A percentile compares a stretch with the other conserved stretches of the same genome.
Evolutionary conservation across 2,797 vertebrate species (phyloP).

Genomic region (Betta splendens): DNA sequence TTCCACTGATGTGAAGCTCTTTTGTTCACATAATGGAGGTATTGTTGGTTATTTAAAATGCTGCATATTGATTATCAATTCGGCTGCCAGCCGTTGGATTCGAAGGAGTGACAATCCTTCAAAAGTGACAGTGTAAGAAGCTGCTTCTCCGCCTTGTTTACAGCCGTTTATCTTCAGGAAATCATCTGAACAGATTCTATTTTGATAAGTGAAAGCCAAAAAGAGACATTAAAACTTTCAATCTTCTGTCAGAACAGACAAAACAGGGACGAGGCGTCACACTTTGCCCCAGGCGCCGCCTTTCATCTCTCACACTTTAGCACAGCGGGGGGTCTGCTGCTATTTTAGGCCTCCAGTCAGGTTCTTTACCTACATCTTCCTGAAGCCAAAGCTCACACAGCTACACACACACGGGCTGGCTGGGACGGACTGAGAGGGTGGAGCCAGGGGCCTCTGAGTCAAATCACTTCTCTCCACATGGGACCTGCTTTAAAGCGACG

Average conservation of each 20-base stretch:
- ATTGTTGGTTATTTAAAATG: conserved; percentile 12
- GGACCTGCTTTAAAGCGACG: not conserved
- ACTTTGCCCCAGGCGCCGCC: conserved; percentile 57
- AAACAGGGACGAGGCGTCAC: conserved; percentile 47
- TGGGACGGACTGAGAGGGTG: too few relatives aligned
- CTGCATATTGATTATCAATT: conserved; percentile 64
- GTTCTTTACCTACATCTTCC: conserved; percentile 34
- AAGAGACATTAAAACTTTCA: conserved; percentile 49
- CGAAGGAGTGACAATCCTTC: conserved; percentile 37
- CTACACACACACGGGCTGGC: too few relatives aligned
- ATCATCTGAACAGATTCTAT: conserved; percentile 50
- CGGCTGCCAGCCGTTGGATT: conserved; percentile 47
- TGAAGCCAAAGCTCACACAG: too few relatives aligned
- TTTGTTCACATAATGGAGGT: not conserved
- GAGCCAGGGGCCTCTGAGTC: too few relatives aligned
- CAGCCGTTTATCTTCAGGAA: conserved; percentile 39
- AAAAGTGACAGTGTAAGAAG: conserved; percentile 29
- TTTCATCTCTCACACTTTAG: conserved; percentile 63
- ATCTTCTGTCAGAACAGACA: conserved; percentile 62
- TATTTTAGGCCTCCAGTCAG: conserved; percentile 57
- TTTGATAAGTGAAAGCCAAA: conserved; percentile 41
- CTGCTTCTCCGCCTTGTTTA: conserved; percentile 23
- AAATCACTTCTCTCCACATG: conserved; percentile 29
- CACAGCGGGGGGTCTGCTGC: conserved; percentile 59
- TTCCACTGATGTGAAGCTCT: conserved; percentile 1